These are phyloP conservation scores for Venturia canescens DNA, from an alignment of 1,140 invertebrate genomes.

Conservation along the genomic window DNA sequence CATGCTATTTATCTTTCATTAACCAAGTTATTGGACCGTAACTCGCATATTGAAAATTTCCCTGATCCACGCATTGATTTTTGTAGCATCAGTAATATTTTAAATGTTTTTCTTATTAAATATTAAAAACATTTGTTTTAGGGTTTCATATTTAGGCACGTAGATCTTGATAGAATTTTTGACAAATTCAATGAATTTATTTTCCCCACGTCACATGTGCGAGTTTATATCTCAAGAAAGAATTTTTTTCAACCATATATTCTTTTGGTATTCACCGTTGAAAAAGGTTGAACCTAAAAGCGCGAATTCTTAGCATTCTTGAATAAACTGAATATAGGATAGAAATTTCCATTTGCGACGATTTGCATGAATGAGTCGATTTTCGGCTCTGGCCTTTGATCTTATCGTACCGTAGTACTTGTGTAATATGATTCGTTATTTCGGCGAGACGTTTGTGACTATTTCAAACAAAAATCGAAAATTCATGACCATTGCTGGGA, in stretches of 20 bases:
- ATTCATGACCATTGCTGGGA: neutral
- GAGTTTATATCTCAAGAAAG: neutral
- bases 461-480: slow-evolving; percentile 1
- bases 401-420: neutral
- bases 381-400: slow-evolving; percentile 20
- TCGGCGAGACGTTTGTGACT: neutral
- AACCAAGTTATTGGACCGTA: too few relatives aligned
- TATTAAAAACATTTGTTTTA: slow-evolving; percentile 1
- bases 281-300: neutral
- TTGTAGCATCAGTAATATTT: neutral
- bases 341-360: slow-evolving; percentile 4
- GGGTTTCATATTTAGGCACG: neutral
- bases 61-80: too few relatives aligned
- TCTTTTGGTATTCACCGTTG: neutral
- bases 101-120: neutral
- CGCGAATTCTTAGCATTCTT: neutral
- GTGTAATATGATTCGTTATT: neutral
- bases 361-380: slow-evolving; percentile 24
- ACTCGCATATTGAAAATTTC: too few relatives aligned
- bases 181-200: neutral
- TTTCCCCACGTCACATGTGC: neutral
- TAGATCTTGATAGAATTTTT: too few relatives aligned
- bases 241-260: neutral
- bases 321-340: neutral
- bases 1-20: too few relatives aligned